These are phyloP conservation scores for Schrankia costaestrigalis DNA, from an alignment of 2,888 invertebrate genomes.

Conservation along the genomic window DNA sequence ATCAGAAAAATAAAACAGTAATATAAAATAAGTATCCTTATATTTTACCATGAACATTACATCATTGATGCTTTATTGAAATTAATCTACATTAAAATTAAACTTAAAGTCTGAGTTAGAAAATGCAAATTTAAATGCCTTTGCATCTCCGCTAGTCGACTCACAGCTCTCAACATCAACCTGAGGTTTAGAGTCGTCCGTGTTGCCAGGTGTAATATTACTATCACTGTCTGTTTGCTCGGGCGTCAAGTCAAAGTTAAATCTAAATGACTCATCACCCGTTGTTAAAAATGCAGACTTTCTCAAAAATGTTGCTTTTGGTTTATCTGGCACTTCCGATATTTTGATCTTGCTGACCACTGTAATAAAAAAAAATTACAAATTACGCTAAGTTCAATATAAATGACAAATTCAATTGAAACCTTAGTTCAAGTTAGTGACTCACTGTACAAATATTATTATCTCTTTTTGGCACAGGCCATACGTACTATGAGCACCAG, in stretches of 20 bases:
- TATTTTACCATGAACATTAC: too few species aligned
- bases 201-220: constrained; percentile 17
- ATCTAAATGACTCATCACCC: constrained; percentile 79
- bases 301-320: constrained; percentile 84
- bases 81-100: constrained; percentile 78
- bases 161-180: constrained; percentile 25
- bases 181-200: constrained; percentile 14
- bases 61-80: too few species aligned
- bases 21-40: too few species aligned
- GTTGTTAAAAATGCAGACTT: constrained; percentile 81
- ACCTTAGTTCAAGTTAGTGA: too few species aligned
- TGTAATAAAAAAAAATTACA: constrained; percentile 49
- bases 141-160: constrained; percentile 28
- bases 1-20: too few species aligned
- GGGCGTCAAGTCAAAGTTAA: constrained; percentile 61
- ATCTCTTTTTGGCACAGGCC: too few species aligned
- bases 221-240: constrained; percentile 42
- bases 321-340: constrained; percentile 66
- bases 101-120: constrained; percentile 83
- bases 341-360: constrained; percentile 82
- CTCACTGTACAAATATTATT: too few species aligned
- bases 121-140: constrained; percentile 62
- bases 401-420: neutral
- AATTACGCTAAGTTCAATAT: neutral
- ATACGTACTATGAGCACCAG: too few species aligned